Conservation (phyloP, 2,113 vertebrate genomes). For the Thryonomys swinderianus region DNA sequence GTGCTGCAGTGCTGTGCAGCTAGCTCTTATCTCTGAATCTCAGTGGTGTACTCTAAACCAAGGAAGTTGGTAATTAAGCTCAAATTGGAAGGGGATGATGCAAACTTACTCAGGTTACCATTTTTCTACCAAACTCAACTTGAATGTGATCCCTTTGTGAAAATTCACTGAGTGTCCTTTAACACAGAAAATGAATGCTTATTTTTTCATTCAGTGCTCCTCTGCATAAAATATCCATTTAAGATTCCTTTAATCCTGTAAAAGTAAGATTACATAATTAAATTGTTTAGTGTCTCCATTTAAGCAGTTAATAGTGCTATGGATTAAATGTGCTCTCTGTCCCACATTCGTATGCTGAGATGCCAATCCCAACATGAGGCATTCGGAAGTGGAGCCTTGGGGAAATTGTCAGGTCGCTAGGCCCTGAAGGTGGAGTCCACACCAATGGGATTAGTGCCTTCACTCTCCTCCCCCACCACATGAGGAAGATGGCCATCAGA, state of each 20-base stretch:
- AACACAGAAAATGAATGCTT: not conserved
- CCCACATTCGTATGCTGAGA: not conserved
- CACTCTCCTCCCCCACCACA: not conserved
- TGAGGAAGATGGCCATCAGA: not conserved
- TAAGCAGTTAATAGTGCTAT: conserved; percentile 13
- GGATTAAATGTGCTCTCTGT: not conserved
- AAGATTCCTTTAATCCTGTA: not conserved
- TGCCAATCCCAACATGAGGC: not conserved
- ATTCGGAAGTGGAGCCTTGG: not conserved
- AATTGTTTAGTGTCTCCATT: not conserved
- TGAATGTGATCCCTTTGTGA: not conserved
- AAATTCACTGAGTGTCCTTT: not conserved
- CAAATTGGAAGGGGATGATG: not conserved
- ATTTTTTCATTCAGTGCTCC: conserved; percentile 12
- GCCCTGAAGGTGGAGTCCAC: not conserved
- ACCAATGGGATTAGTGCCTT: not conserved
- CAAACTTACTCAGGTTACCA: not conserved
- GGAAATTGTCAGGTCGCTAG: not conserved
- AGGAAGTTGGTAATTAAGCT: not conserved
- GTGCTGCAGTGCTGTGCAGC: not conserved
- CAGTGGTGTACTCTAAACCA: not conserved
- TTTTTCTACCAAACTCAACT: conserved; percentile 11
- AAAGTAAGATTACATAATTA: not conserved
- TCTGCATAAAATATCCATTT: not conserved
- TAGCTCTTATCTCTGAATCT: not conserved